These are phyloP conservation scores for Holothuria leucospilota DNA, from an alignment of 53 echinoderm and acorn worm genomes.

Conservation along the genomic window DNA sequence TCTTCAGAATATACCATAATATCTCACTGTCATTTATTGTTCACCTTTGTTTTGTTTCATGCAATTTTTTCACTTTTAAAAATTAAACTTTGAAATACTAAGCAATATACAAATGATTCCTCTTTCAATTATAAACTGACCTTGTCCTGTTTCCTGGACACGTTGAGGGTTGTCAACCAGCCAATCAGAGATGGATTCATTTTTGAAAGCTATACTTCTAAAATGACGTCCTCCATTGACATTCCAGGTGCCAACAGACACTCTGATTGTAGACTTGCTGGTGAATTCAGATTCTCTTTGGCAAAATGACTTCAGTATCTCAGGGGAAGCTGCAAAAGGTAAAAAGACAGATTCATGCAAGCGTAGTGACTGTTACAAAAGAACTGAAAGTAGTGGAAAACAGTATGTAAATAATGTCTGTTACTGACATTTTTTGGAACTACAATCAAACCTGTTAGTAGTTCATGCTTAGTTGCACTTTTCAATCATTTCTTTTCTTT, in stretches of 20 bases:
- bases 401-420: neutral
- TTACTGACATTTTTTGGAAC: no score
- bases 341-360: neutral
- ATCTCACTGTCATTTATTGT: no score
- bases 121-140: constrained; percentile 11
- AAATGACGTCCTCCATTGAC: constrained; percentile 84
- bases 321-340: constrained; percentile 65
- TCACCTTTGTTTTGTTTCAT: no score
- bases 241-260: constrained; percentile 88
- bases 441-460: no score
- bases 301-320: constrained; percentile 71
- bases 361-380: neutral
- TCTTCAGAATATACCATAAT: no score
- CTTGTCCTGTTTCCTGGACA: constrained; percentile 68
- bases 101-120: no score
- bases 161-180: constrained; percentile 79
- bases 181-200: constrained; percentile 94
- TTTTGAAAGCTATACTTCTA: constrained; percentile 81
- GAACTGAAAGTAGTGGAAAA: neutral
- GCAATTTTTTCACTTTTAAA: no score
- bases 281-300: constrained; percentile 84
- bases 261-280: constrained; percentile 62
- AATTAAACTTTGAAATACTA: no score
- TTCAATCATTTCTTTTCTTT: no score
- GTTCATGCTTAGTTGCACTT: neutral